A percentile compares a stretch with the other conserved stretches of the same genome.
phyloP scores from a whole-genome alignment of 2,113 vertebrate species.

The Alligator sinensis region DNA sequence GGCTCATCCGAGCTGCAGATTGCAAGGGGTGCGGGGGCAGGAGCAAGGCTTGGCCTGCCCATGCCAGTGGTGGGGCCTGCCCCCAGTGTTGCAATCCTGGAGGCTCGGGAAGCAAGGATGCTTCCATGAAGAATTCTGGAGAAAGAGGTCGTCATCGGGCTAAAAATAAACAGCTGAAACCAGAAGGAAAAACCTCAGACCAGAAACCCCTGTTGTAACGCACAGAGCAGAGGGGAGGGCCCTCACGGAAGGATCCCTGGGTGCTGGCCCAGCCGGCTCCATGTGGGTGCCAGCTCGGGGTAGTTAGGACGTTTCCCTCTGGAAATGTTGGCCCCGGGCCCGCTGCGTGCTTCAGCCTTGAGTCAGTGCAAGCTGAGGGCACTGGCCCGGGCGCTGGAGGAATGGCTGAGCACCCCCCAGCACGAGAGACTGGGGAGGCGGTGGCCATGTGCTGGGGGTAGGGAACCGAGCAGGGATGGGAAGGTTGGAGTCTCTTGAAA shows the following conservation, averaged over 20 bases:
- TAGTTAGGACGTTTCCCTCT: not conserved
- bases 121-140: rapidly evolving
- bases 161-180: not conserved
- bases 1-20: not conserved
- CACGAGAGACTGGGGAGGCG: no score
- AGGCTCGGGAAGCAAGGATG: not conserved
- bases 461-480: no score
- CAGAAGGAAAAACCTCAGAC: not conserved
- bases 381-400: no score
- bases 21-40: not conserved
- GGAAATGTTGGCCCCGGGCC: not conserved
- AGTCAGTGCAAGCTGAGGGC: not conserved
- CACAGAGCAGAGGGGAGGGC: not conserved
- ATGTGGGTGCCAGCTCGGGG: rapidly evolving
- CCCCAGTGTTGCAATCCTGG: no score
- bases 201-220: not conserved
- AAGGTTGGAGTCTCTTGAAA: no score
- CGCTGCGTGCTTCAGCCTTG: not conserved
- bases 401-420: no score
- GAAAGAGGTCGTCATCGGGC: not conserved
- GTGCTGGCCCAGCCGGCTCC: not conserved
- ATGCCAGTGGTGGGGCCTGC: no score
- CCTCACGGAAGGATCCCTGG: not conserved
- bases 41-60: not conserved
- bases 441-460: no score